phyloP scores from a whole-genome alignment of 2,888 invertebrate species.

The Thelaira solivaga region DNA sequence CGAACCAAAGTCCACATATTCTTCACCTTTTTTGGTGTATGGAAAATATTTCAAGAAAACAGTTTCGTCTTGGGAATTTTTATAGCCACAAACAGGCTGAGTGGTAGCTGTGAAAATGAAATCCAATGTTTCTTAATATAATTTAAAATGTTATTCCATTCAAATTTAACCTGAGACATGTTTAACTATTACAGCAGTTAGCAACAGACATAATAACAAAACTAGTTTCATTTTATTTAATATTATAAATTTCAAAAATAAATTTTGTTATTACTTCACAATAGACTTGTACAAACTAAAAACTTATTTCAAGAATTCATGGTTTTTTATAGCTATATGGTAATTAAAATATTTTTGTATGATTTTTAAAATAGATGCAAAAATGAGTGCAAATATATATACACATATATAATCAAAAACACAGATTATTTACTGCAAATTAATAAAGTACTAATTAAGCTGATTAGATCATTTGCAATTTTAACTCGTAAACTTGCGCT shows the following conservation, averaged over 20 bases:
- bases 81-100: slow-evolving; percentile 72
- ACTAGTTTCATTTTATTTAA: slow-evolving; percentile 42
- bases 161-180: slow-evolving; percentile 44
- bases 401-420: neutral
- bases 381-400: neutral
- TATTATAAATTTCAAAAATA: neutral
- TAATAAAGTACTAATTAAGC: slow-evolving; percentile 21
- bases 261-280: neutral
- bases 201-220: slow-evolving; percentile 3
- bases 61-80: slow-evolving; percentile 70
- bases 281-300: slow-evolving; percentile 21
- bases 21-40: slow-evolving; percentile 68
- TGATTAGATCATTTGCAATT: slow-evolving; percentile 49
- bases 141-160: neutral
- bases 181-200: slow-evolving; percentile 41
- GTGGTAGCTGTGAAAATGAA: slow-evolving; percentile 58
- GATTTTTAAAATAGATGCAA: slow-evolving; percentile 6
- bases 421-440: slow-evolving; percentile 7
- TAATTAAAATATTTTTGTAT: neutral
- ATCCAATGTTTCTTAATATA: neutral
- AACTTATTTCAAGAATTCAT: neutral
- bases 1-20: slow-evolving; percentile 71
- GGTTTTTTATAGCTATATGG: slow-evolving; percentile 4
- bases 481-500: too few species aligned
- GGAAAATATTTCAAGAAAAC: slow-evolving; percentile 72